phyloP scores from a whole-genome alignment of 2,888 invertebrate genomes.

The Harpagoxenus sublaevis region DNA sequence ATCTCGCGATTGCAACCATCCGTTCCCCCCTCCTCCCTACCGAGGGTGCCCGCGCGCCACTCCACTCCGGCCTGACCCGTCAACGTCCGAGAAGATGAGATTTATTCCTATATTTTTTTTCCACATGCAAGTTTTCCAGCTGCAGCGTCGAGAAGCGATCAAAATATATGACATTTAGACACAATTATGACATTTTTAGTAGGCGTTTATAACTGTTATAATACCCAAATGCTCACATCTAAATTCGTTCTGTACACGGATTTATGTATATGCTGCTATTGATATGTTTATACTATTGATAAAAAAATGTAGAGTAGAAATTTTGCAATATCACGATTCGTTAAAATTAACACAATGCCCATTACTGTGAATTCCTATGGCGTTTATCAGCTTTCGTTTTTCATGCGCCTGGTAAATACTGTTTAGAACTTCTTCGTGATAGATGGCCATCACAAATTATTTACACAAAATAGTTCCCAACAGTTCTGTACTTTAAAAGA shows the following conservation, averaged over 20 bases:
- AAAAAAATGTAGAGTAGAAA: neutral
- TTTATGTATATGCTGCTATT: neutral
- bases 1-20: constrained; percentile 50
- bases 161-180: neutral
- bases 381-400: neutral
- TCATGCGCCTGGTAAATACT: constrained; percentile 10
- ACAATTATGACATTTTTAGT: neutral
- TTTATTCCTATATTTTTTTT: constrained; percentile 4
- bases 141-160: neutral
- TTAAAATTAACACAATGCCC: neutral
- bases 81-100: neutral
- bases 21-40: neutral
- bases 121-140: neutral
- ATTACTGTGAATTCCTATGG: neutral
- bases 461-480: constrained; percentile 33
- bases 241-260: neutral
- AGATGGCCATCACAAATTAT: constrained; percentile 37
- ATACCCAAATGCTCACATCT: neutral
- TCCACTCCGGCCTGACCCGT: neutral
- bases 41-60: neutral
- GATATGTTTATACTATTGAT: neutral
- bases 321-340: neutral
- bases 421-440: constrained; percentile 24
- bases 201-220: neutral
- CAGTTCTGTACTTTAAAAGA: constrained; percentile 5